Base-by-base conservation (phyloP, 1,140 invertebrate species). In the Liolophura sinensis region DNA sequence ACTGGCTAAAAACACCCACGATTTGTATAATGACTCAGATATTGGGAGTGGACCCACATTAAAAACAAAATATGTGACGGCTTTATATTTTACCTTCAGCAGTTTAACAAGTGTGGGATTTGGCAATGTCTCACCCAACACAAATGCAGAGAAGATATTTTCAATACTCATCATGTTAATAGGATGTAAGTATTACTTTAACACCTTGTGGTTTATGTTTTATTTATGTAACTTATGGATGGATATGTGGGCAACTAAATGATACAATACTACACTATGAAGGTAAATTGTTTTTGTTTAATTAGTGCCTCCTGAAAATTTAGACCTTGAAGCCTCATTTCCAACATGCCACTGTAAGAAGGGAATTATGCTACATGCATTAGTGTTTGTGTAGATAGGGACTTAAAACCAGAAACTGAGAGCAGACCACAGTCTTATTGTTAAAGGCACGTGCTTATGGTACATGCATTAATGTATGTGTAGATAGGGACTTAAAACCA, bases 41-140 rank as follows among this genome's bases (percentile, higher is more conserved):
- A 70, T 72, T 0, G 68, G 73, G 22, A 78, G 79, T 58, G 84
- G 84, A 20, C 83, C 83, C 0, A 75, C 79, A 11, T 77, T 83
- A 47, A 82, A 84, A 68, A 86, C 82, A 16, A 86, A 86, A 83
- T 98, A 98, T 85, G 91, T 97, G 50, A 98, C 96, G 3, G 95
- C 96, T 0, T 87, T 98, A 1, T 98, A 98, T 86, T 98, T 98
- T 82, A 98, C 96, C 1, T 97, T 95, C 80, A 96, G 94, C 55
- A 96, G 94, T 79, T 87, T 98, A 52, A 99, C 96, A 12, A 96
- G 94, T 73, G 83, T 98, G n/a, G 96, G 96, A 47, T 99, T 99
- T 85, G 96, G 96, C 31, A 99, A 98, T 82, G 95, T 98, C 9
- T 95, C 95, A 11, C 95, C 96, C 7, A 99, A 97, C 82, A 98